These are phyloP conservation scores for Drosophila malerkotliana DNA, from an alignment of 1,140 invertebrate species.

Conservation along the genomic window DNA sequence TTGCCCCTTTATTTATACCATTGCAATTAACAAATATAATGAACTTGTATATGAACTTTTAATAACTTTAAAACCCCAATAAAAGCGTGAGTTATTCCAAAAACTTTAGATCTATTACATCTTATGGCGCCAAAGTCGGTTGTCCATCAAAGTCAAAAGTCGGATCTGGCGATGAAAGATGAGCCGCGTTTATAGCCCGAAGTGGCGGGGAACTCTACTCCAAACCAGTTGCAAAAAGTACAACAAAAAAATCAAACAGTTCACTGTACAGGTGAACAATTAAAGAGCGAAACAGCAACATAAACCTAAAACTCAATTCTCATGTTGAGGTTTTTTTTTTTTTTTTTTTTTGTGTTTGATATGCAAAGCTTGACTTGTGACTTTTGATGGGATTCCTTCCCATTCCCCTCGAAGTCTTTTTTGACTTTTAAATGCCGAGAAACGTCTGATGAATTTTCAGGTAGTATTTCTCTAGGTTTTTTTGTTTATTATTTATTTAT, in stretches of 20 bases:
- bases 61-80: background rate
- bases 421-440: slow-evolving; percentile 12
- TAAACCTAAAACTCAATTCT: slow-evolving; percentile 2
- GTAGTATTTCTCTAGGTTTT: background rate
- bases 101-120: slow-evolving; percentile 3
- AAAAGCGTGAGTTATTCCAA: slow-evolving; percentile 1
- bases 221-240: slow-evolving; percentile 22
- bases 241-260: slow-evolving; percentile 7
- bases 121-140: slow-evolving; percentile 1
- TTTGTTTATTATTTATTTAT: slow-evolving; percentile 1
- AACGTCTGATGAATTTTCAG: slow-evolving; percentile 23
- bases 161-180: slow-evolving; percentile 14
- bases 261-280: slow-evolving; percentile 1
- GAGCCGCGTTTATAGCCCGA: slow-evolving; percentile 16
- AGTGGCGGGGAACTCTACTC: slow-evolving; percentile 13
- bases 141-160: slow-evolving; percentile 10
- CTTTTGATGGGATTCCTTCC: slow-evolving; percentile 26
- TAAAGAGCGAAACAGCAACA: slow-evolving; percentile 9
- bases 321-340: slow-evolving; percentile 1
- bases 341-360: slow-evolving; percentile 4
- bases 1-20: too few species aligned
- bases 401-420: slow-evolving; percentile 4
- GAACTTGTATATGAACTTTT: too few species aligned
- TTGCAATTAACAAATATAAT: too few species aligned
- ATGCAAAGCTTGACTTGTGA: slow-evolving; percentile 49